These are phyloP conservation scores for Ranitomeya variabilis DNA, from an alignment of 2,113 vertebrate species.

Conservation along the genomic window DNA sequence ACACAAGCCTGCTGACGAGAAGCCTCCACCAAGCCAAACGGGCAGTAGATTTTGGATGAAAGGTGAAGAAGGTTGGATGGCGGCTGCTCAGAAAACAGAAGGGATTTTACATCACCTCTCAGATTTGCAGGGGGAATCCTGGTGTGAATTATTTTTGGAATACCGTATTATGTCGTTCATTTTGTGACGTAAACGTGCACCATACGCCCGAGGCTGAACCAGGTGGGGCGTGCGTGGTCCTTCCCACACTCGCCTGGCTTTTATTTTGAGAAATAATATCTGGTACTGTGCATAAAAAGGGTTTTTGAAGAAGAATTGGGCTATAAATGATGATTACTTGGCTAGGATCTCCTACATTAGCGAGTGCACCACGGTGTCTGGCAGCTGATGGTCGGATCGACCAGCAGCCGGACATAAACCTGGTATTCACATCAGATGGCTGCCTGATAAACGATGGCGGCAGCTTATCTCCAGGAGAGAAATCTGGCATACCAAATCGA, in stretches of 20 bases:
- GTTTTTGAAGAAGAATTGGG: background rate
- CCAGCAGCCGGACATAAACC: background rate
- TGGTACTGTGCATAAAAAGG: background rate
- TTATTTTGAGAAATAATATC: background rate
- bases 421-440: no score
- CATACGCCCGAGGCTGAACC: background rate
- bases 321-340: background rate
- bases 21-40: slow-evolving; percentile 1
- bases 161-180: background rate
- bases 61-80: background rate
- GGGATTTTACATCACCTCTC: slow-evolving; percentile 27
- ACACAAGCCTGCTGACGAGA: slow-evolving; percentile 20
- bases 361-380: background rate
- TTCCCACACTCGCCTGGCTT: background rate
- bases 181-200: background rate
- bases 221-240: background rate
- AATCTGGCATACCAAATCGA: no score
- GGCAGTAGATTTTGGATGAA: slow-evolving; percentile 9
- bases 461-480: no score
- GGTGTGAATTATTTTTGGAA: slow-evolving; percentile 9
- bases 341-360: background rate
- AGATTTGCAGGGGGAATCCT: slow-evolving; percentile 10
- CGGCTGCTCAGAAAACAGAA: background rate
- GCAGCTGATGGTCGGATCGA: background rate
- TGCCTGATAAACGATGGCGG: no score